A percentile compares a stretch with the other conserved stretches of the same genome.
Evolutionary conservation across 1,140 invertebrate genomes (phyloP).

Genomic region (Aradophagus sp.): DNA sequence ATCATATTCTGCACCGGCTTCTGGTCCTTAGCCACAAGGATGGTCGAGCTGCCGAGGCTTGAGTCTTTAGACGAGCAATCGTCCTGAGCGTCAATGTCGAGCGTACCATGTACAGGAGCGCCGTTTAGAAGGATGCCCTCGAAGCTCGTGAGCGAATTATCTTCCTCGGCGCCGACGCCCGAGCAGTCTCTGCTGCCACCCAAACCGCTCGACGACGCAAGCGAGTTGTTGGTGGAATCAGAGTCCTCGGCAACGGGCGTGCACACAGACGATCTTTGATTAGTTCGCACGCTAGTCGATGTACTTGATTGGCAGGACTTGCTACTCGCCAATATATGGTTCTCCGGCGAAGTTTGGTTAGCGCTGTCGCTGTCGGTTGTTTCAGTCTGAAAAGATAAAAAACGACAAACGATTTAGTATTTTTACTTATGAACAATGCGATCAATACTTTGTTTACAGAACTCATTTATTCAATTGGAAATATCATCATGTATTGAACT

Average conservation of each 20-base stretch:
- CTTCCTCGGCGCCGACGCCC: constrained; percentile 75
- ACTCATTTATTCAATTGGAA: too few relatives aligned
- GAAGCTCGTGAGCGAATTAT: constrained; percentile 79
- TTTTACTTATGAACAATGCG: not conserved
- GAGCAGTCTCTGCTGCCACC: constrained; percentile 73
- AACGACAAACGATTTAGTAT: not conserved
- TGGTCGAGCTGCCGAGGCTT: constrained; percentile 50
- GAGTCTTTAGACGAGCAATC: constrained; percentile 77
- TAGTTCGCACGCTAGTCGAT: constrained; percentile 52
- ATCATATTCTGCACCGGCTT: constrained; percentile 76
- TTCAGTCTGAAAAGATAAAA: constrained; percentile 65
- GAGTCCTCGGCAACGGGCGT: constrained; percentile 76
- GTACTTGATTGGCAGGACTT: constrained; percentile 63
- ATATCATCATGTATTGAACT: too few relatives aligned
- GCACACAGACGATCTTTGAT: constrained; percentile 62
- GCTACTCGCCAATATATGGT: constrained; percentile 65
- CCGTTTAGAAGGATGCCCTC: constrained; percentile 79
- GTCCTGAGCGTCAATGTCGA: constrained; percentile 76
- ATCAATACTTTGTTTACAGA: too few relatives aligned
- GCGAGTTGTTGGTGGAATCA: constrained; percentile 77
- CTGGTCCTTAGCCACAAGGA: constrained; percentile 60
- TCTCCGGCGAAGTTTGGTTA: constrained; percentile 59
- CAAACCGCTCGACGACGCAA: constrained; percentile 77
- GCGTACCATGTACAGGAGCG: constrained; percentile 69
- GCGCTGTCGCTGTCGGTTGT: constrained; percentile 62